Evolutionary conservation across 2,888 invertebrate species (phyloP), one percentile per base, ranked within the genome.

Genomic region (Rosalia funebris): DNA sequence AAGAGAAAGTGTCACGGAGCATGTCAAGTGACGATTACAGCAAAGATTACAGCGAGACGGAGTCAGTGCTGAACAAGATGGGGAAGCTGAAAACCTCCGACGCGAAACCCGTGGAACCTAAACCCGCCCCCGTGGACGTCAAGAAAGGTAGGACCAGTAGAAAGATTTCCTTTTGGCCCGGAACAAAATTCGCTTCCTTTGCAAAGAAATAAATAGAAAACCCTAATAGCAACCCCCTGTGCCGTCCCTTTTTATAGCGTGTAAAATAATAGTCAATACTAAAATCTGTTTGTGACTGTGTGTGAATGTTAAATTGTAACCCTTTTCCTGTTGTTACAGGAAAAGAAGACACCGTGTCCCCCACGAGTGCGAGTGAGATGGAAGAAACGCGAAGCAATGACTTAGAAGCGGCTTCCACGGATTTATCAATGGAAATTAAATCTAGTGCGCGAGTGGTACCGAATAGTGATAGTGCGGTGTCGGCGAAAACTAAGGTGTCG

Each of bases 121-220:
- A 45, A 16, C 15, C 59, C 7, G 41, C 37, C 10, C 57, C 47
- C 5, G 10, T 39, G 10, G 63, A 64, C 5, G 34, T 31, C 42
- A 64, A 69, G 63, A 86, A 89, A 88, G 89, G 87, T 89, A 89
- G 89, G 89, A 84, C 85, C 81, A 84, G 83, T 79, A 86, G 88
- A 84, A 89, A 88, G 82, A 90, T 90, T 79, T 87, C 89, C 73
- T 90, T 90, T 86, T 88, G 89, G 83, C 88, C 88, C 71, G 89
- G 89, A 75, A 89, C 89, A 70, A 89, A 89, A 83, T 83, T 85
- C 75, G 78, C 82, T 25, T 73, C 72, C 32, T 70, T 34, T 72
- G 58, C 70, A 76, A 57, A 71, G 66, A 66, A 67, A 64, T 57
- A 70, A 72, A 64, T 70, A 65, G n/a, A n/a, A 34, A 64, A 39